These are phyloP conservation scores for Perccottus glenii DNA, from an alignment of 2,113 vertebrate genomes.

Conservation along the genomic window DNA sequence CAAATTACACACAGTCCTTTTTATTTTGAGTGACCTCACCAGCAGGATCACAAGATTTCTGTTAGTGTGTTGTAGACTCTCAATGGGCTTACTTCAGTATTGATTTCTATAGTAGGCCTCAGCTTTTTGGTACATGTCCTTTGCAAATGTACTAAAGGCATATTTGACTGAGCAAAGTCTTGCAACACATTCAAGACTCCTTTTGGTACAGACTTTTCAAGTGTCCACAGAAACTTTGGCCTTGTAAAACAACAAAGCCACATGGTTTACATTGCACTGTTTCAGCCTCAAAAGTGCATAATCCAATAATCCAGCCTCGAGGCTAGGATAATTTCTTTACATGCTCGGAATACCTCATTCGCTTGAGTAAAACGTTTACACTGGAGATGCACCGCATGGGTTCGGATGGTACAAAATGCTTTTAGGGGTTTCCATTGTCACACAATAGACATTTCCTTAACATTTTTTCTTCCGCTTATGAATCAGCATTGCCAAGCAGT, in stretches of 20 bases:
- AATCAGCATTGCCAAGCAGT: no score
- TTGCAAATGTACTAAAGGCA: background rate
- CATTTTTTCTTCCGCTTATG: no score
- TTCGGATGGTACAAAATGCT: no score
- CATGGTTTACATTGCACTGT: no score
- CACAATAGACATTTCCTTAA: no score
- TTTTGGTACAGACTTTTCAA: background rate
- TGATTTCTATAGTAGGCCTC: background rate
- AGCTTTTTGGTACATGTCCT: background rate
- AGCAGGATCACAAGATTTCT: background rate
- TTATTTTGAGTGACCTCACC: background rate
- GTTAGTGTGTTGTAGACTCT: background rate
- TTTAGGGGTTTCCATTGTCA: no score
- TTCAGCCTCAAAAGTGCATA: slow-evolving; percentile 2
- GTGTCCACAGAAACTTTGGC: background rate
- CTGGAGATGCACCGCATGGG: no score
- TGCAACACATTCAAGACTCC: slow-evolving; percentile 6
- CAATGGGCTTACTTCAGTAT: background rate
- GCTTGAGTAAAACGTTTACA: no score
- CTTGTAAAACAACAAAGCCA: slow-evolving; percentile 31
- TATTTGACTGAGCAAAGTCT: background rate
- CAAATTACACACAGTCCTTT: background rate
- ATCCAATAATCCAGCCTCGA: slow-evolving; percentile 16
- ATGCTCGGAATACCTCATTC: background rate
- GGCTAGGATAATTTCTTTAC: background rate